phyloP scores from a whole-genome alignment of 2,797 vertebrate species.

The Oryzias dopingdopingensis region DNA sequence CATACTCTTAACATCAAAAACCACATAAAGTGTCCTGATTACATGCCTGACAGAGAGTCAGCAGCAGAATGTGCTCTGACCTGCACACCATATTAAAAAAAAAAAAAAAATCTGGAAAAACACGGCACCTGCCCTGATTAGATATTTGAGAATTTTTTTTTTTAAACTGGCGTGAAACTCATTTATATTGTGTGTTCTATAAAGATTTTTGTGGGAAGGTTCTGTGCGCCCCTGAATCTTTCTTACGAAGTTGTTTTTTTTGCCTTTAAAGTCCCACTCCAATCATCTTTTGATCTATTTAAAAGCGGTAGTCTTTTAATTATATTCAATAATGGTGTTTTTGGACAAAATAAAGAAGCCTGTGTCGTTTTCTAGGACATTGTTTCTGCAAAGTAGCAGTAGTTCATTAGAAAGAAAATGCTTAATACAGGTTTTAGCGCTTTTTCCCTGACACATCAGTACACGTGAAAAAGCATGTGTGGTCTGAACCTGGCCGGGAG shows the following conservation, averaged over 20 bases:
- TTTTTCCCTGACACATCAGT: neutral
- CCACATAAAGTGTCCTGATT: constrained; percentile 12
- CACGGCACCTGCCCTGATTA: neutral
- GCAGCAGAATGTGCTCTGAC: constrained; percentile 4
- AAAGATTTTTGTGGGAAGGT: too few species aligned
- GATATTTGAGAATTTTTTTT: neutral
- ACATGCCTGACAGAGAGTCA: constrained; percentile 3
- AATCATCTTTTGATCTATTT: too few species aligned
- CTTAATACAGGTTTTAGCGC: neutral
- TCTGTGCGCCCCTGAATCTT: too few species aligned
- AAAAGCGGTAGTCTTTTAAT: too few species aligned
- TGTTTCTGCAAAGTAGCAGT: too few species aligned
- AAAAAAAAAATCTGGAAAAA: constrained; percentile 1
- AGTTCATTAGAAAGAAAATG: neutral
- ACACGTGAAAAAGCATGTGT: neutral
- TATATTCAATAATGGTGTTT: too few species aligned
- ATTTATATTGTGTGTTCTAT: too few species aligned
- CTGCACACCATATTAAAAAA: neutral
- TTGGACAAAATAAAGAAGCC: too few species aligned
- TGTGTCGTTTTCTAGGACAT: too few species aligned
- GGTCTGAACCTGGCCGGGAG: neutral
- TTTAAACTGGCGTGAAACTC: neutral
- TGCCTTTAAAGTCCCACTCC: too few species aligned
- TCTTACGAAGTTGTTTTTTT: too few species aligned
- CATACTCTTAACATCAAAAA: neutral